Percentiles rank a stretch among this genome's conserved stretches.
Conservation (phyloP, 1,140 invertebrate genomes). For the Heliconius himera region DNA sequence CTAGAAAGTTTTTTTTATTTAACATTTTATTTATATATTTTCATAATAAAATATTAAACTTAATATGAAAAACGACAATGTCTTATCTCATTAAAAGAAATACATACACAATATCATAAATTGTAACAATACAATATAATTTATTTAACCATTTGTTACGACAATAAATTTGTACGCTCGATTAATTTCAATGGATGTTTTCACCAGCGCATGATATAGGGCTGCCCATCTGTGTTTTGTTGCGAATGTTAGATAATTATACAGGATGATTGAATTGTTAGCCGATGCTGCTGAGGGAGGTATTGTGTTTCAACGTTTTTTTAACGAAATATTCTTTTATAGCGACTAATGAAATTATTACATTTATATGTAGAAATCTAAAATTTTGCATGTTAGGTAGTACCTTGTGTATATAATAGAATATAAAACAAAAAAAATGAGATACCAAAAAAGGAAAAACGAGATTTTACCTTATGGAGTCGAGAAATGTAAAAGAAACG, state of each 20-base stretch:
- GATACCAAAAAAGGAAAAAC: too few species aligned
- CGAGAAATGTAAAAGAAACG: too few species aligned
- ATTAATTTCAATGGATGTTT: slow-evolving; percentile 54
- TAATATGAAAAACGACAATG: background rate
- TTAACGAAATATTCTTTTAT: background rate
- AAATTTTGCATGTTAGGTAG: too few species aligned
- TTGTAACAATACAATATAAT: slow-evolving; percentile 44
- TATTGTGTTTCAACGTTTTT: background rate
- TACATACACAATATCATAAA: slow-evolving; percentile 28
- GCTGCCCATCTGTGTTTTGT: slow-evolving; percentile 43
- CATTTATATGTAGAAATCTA: too few species aligned
- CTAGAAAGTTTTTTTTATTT: too few species aligned
- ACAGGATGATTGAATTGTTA: background rate
- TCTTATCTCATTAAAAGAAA: background rate
- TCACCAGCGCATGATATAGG: slow-evolving; percentile 49
- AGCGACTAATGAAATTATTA: too few species aligned
- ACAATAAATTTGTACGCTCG: slow-evolving; percentile 54
- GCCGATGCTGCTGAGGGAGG: background rate
- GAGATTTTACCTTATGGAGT: too few species aligned
- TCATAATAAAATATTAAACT: too few species aligned
- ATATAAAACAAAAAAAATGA: too few species aligned
- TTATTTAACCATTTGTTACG: slow-evolving; percentile 46
- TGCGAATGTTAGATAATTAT: slow-evolving; percentile 7
- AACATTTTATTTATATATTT: too few species aligned
- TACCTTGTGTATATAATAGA: too few species aligned